Evolutionary conservation across 2,113 vertebrate species (phyloP).

Genomic region (Murina feae): DNA sequence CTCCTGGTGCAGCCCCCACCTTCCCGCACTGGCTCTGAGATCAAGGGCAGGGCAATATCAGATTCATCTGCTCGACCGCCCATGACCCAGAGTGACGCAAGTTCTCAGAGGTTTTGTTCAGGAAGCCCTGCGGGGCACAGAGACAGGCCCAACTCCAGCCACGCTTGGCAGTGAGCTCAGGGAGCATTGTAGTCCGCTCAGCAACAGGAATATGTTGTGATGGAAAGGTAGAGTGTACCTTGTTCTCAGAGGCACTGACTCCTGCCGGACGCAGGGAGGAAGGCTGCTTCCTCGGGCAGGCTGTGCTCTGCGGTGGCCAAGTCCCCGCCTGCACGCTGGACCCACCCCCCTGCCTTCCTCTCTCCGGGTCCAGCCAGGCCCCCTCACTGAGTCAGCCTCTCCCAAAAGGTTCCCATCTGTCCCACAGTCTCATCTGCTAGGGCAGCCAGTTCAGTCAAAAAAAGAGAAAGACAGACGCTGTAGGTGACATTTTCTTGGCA

Average conservation of each 20-base stretch:
- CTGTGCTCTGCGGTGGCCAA: too few relatives aligned
- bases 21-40: neutral
- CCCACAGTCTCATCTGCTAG: neutral
- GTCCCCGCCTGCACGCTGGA: neutral
- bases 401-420: neutral
- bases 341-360: neutral
- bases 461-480: neutral
- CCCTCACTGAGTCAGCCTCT: neutral
- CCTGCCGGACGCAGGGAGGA: too few relatives aligned
- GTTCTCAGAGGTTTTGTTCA: too few relatives aligned
- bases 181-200: too few relatives aligned
- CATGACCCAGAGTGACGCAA: neutral
- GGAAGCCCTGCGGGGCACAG: too few relatives aligned
- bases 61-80: neutral
- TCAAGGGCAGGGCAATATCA: neutral
- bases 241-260: too few relatives aligned
- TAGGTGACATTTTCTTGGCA: neutral
- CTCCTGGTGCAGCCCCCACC: too few relatives aligned
- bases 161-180: too few relatives aligned
- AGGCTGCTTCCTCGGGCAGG: too few relatives aligned
- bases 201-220: too few relatives aligned
- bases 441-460: neutral
- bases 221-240: too few relatives aligned
- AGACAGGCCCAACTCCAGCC: too few relatives aligned
- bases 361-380: rapidly evolving